Evolutionary conservation across 2,797 vertebrate species (phyloP), one percentile per base, ranked within the genome.

Genomic region (Chloroceryle amazona): DNA sequence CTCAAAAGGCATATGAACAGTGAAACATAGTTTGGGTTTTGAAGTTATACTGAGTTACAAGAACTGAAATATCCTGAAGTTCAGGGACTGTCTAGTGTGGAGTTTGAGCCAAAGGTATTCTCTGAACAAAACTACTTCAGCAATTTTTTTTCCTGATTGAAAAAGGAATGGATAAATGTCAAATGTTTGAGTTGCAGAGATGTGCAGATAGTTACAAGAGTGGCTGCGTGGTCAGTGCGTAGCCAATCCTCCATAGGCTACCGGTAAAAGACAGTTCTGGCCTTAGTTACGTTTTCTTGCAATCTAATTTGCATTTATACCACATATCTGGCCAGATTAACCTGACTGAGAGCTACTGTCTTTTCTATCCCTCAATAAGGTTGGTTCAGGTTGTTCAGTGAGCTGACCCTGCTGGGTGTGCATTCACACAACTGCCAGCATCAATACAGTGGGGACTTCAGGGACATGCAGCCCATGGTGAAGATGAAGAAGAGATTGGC

Each of bases 41-140:
- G 47, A 86, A 92, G 63, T 76, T 85, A 20, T 55, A 73, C 60
- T 29, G 67, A 66, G 33, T 70, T 87, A 87, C 39, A 88, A 76
- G 78, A 52, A 35, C 29, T 76, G 80, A 86, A 91, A 85, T 80
- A 49, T 89, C 72, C 82, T 81, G 54, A 89, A 79, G 47, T 66
- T 91, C 85, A 76, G 73, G 33, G 80, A 17, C 51, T 57, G 29
- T 71, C 74, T 76, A 35, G 13, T 6, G 52, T 25, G 37, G 23
- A 9, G 10, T 57, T 63, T 76, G 31, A 52, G 78, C 49, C 70
- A 90, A 82, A 81, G 60, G 11, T 73, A 26, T 73, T 94, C 37
- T 74, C 67, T 85, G 74, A 76, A 55, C 12, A 81, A 63, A 87
- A 66, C 12, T 31, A 15, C 21, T 42, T 35, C 15, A 26, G 35